Evolutionary conservation across 2,113 vertebrate species (phyloP).

Genomic region (Mastomys coucha): DNA sequence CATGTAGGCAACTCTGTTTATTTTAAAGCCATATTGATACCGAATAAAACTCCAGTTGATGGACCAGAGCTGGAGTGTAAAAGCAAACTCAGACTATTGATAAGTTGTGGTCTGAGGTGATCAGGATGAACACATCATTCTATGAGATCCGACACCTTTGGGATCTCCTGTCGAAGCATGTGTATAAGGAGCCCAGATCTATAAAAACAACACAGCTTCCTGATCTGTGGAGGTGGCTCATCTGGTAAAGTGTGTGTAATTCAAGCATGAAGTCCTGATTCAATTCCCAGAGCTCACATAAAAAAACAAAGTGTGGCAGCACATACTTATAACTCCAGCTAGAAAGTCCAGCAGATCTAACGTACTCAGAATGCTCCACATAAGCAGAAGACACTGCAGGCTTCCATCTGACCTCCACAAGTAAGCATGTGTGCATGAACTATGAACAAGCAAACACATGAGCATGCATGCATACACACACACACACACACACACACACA

Average conservation of each 20-base stretch:
- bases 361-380: background rate
- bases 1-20: slow-evolving; percentile 73
- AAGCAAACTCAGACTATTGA: background rate
- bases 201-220: slow-evolving; percentile 24
- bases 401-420: background rate
- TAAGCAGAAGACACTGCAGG: background rate
- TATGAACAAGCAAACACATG: background rate
- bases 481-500: background rate
- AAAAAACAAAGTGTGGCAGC: background rate
- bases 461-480: too few species aligned
- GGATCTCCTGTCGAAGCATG: background rate
- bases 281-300: background rate
- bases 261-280: background rate
- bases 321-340: background rate
- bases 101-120: background rate
- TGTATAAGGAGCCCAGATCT: background rate
- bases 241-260: too few species aligned
- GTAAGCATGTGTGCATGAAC: too few species aligned
- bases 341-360: too few species aligned
- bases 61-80: background rate
- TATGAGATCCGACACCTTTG: background rate
- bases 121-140: background rate
- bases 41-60: background rate
- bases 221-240: background rate
- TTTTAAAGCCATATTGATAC: background rate